Conservation (phyloP, 2,888 invertebrate species). For the Serripes groenlandicus region DNA sequence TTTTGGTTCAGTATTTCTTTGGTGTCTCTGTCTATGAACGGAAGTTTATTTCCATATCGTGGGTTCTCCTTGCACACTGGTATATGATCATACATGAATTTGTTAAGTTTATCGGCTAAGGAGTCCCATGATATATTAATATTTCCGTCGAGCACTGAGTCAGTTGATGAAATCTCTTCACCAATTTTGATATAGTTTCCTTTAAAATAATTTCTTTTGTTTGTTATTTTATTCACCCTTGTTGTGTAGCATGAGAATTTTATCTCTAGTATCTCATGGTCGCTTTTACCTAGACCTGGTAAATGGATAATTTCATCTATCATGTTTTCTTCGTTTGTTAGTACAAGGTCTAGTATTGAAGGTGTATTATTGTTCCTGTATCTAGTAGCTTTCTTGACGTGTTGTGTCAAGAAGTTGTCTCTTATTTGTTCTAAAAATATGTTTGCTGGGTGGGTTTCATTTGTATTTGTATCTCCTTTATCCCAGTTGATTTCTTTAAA, state of each 20-base stretch:
- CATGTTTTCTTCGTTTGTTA: conserved; percentile 18
- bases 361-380: not conserved
- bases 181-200: not conserved
- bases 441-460: not conserved
- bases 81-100: not conserved
- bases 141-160: not conserved
- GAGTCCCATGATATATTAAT: not conserved
- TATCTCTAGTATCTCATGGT: not conserved
- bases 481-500: not conserved
- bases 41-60: not conserved
- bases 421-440: not conserved
- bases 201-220: not conserved
- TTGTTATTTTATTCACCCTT: no score
- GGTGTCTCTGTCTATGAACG: not conserved
- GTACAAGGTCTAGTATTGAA: not conserved
- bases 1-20: not conserved
- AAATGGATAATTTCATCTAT: not conserved
- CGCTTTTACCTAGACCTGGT: conserved; percentile 14
- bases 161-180: not conserved
- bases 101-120: not conserved
- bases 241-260: not conserved
- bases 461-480: not conserved
- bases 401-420: not conserved
- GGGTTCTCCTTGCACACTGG: not conserved
- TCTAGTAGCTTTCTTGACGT: not conserved